Base-by-base conservation (phyloP, 2,113 vertebrate species). In the Clupea harengus region DNA sequence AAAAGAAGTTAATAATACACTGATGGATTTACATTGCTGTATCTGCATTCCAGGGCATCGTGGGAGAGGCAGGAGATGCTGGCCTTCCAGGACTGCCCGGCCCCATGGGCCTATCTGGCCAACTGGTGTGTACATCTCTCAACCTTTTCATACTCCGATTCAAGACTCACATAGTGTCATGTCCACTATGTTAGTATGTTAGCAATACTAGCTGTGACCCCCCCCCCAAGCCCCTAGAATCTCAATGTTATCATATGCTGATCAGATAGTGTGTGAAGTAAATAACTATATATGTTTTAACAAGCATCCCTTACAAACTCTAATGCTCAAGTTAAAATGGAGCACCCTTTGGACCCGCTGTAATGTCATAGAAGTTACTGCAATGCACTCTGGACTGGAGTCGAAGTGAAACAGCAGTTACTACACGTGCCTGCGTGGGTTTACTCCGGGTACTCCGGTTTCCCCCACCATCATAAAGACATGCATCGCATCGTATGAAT, bases 21-120 rank as follows among this genome's bases (percentile, higher is more conserved):
- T 28, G 25, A 28, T 78, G 32, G 28, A 39, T 13, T 2, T 39
- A 15, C 2, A 17, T 11, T 39, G 32, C 25, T 78, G 15, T 60
- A 75, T 46, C 15, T 85, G 50, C 84, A 20, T 54, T 80, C 82
- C 89, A 96, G 95, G 95, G 96, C 57, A 25, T 85, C 20, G 85
- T n/a, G 83, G 95, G 95, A 88, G 92, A 91, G 6, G 92, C 32
- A 17, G 94, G 95, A 47, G 94, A 96, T 54, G 85, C 94, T 9
- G 96, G 94, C 25, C 60, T 92, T 25, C 92, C 91, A 0, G 95
- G 95, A 22, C 93, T 92, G 81, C 92, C 25, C 9, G 95, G 94
- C 82, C 78, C 90, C 13, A 94, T 92, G 54, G 95, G 95, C 49
- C 88, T 95, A n/a, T 91, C 89, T 85, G 94, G 92, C 22, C 91